Evolutionary conservation across 2,113 vertebrate species (phyloP).

Genomic region (Danionella cerebrum): DNA sequence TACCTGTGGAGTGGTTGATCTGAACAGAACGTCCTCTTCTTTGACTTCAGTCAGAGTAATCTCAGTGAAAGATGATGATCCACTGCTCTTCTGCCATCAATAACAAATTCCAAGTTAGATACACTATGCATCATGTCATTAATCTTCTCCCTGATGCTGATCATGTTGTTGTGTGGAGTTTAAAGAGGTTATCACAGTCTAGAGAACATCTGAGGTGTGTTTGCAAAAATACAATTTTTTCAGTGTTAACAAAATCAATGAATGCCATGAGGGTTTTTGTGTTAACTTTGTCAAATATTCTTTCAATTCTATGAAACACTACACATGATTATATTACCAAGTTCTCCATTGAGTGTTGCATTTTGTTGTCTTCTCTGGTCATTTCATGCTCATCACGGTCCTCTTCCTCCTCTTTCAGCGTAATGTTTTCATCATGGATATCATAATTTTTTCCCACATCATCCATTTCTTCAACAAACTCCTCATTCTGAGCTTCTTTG

Average conservation of each 20-base stretch:
- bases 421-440: constrained; percentile 5
- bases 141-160: too few relatives aligned
- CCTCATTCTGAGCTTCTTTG: constrained; percentile 11
- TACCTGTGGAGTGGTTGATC: constrained; percentile 69
- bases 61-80: constrained; percentile 58
- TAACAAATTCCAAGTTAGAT: neutral
- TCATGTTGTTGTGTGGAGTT: too few relatives aligned
- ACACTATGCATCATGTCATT: too few relatives aligned
- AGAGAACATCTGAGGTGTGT: too few relatives aligned
- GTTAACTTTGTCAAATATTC: too few relatives aligned
- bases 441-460: neutral
- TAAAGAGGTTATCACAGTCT: too few relatives aligned
- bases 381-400: constrained; percentile 48
- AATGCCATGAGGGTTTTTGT: too few relatives aligned
- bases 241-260: too few relatives aligned
- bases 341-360: constrained; percentile 50
- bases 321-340: too few relatives aligned
- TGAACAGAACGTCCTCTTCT: constrained; percentile 74
- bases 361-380: constrained; percentile 48
- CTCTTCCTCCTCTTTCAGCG: constrained; percentile 50
- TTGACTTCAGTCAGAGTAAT: constrained; percentile 58
- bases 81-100: constrained; percentile 46
- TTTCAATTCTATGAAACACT: too few relatives aligned
- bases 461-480: constrained; percentile 32
- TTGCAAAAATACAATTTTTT: too few relatives aligned